Base-by-base conservation (phyloP, 2,888 invertebrate species). In the Pollenia angustigena region DNA sequence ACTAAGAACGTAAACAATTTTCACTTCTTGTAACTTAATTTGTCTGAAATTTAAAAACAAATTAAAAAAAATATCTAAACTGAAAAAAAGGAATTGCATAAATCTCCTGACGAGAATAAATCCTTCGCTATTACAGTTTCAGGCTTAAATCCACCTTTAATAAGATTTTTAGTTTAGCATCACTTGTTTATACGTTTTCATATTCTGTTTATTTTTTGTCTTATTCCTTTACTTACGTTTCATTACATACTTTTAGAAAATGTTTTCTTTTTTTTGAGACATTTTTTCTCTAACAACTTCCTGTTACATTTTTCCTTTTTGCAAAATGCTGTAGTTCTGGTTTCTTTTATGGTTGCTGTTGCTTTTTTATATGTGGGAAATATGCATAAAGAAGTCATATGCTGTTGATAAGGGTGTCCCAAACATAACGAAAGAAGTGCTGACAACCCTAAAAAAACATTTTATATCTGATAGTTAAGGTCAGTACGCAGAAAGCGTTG, bases 161-260 rank as follows among this genome's bases (percentile, higher is more conserved):
- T 68, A 76, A 69, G 75, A 75, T 82, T 69, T 75, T 60, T 18
- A 82, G 82, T 69, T 76, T 82, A 82, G 60, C 52, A 68, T 69
- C 69, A 82, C 82, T 81, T 76, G 69, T 64, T 72, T 64, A 56
- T 81, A 44, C n/a, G 32, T 32, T 62, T 60, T 82, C 46, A 46
- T 54, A 68, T 72, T 72, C 46, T 56, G 54, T 64, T 81, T 75
- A 82, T 75, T 46, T 69, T 58, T 48, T 56, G 2, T 60, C 46
- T 60, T 54, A 16, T 81, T 62, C 23, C 50, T 42, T 42, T 46
- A 54, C 46, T 72, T 54, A 54, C 62, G 52, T 71, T 71, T 14
- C 44, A 64, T 81, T 56, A 52, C 71, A 80, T 40, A 52, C 52
- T 64, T 60, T 1, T 54, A 58, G 3, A 40, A n/a, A 32, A 32